Evolutionary conservation across 2,797 vertebrate species (phyloP).

Genomic region (Apodemus agrarius): DNA sequence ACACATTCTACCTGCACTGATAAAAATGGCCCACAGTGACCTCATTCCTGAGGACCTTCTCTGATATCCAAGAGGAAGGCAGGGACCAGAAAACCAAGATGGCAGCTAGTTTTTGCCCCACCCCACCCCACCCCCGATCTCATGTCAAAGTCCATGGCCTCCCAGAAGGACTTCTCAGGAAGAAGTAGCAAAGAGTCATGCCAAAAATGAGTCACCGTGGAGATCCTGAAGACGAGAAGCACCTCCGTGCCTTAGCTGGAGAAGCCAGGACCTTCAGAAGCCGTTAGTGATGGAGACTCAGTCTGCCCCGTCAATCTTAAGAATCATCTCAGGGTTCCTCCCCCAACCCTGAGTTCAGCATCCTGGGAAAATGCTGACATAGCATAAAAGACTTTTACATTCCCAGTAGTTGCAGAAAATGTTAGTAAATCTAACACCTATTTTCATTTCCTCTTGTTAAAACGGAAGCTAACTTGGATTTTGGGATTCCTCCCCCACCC

Average conservation of each 20-base stretch:
- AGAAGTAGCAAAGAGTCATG: background rate
- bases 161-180: background rate
- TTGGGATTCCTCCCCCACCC: background rate
- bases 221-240: constrained; percentile 79
- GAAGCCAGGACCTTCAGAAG: constrained; percentile 77
- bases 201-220: background rate
- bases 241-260: constrained; percentile 78
- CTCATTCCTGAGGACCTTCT: background rate
- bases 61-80: background rate
- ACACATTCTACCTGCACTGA: background rate
- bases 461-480: constrained; percentile 82
- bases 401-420: constrained; percentile 85
- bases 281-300: constrained; percentile 78
- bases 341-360: constrained; percentile 73
- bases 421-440: constrained; percentile 86
- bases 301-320: constrained; percentile 83
- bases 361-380: constrained; percentile 82
- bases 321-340: constrained; percentile 81
- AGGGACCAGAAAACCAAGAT: background rate
- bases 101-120: background rate
- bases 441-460: constrained; percentile 87
- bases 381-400: constrained; percentile 85
- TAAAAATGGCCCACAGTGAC: background rate
- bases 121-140: background rate
- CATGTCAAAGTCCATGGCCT: background rate